A percentile compares a stretch with the other conserved stretches of the same genome.
These are phyloP conservation scores for Epizoanthus rinbou DNA, from an alignment of 92 coral and sea anemone species.

Conservation along the genomic window DNA sequence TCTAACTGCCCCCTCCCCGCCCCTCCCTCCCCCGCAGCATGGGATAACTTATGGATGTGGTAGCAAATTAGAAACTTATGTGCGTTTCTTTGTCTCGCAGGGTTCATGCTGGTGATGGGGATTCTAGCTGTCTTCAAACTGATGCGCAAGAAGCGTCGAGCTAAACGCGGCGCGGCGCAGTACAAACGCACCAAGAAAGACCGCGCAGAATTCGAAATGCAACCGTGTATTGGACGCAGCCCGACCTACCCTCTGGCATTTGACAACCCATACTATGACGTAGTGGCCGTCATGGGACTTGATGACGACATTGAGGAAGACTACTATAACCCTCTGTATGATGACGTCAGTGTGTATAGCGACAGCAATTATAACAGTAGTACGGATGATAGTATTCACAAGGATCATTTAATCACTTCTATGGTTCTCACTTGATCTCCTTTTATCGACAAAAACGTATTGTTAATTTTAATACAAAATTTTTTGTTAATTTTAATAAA, in stretches of 20 bases:
- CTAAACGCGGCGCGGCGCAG: slow-evolving; percentile 50
- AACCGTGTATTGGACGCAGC: slow-evolving; percentile 79
- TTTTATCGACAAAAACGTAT: too few relatives aligned
- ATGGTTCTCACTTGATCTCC: slow-evolving; percentile 68
- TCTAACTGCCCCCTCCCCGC: neutral
- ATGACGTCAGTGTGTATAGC: slow-evolving; percentile 78
- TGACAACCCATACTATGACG: slow-evolving; percentile 97
- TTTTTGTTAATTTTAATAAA: too few relatives aligned
- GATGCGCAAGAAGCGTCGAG: slow-evolving; percentile 71
- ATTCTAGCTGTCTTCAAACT: slow-evolving; percentile 68
- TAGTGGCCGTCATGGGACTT: slow-evolving; percentile 96
- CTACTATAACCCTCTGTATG: slow-evolving; percentile 88
- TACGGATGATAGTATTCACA: slow-evolving; percentile 79
- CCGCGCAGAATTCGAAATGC: slow-evolving; percentile 90
- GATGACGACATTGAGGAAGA: slow-evolving; percentile 98
- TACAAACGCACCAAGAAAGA: slow-evolving; percentile 72
- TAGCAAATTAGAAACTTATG: neutral
- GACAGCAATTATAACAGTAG: slow-evolving; percentile 78
- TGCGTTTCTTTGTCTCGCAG: slow-evolving; percentile 36
- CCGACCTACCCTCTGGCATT: slow-evolving; percentile 88
- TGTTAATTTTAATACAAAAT: too few relatives aligned
- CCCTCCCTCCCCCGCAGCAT: neutral
- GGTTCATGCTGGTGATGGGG: slow-evolving; percentile 60
- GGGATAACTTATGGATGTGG: too few relatives aligned
- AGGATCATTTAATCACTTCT: slow-evolving; percentile 62